Evolutionary conservation across 2,888 invertebrate species (phyloP).

Genomic region (Ochropleura leucogaster): DNA sequence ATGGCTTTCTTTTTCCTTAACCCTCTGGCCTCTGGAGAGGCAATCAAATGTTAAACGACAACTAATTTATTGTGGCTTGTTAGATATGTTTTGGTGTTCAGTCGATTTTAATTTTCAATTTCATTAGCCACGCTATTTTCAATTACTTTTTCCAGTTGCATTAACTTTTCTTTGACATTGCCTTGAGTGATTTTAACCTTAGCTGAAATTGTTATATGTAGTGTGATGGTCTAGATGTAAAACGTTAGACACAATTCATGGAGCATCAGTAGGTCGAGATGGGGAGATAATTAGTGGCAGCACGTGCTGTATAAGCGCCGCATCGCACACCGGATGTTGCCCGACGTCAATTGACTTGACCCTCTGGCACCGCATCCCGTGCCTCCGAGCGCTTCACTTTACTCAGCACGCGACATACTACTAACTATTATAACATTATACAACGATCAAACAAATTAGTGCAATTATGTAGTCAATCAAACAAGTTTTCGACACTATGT

Average conservation of each 20-base stretch:
- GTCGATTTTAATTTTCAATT: constrained; percentile 3
- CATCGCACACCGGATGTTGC: constrained; percentile 83
- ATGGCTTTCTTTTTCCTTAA: background rate
- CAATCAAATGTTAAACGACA: constrained; percentile 13
- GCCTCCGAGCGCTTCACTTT: constrained; percentile 73
- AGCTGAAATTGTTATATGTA: constrained; percentile 11
- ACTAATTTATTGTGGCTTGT: background rate
- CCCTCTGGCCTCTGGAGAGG: constrained; percentile 6
- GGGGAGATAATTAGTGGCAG: constrained; percentile 74
- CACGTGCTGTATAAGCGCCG: constrained; percentile 80
- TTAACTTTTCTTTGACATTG: background rate
- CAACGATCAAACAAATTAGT: constrained; percentile 52
- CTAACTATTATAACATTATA: constrained; percentile 58
- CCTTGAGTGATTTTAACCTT: background rate
- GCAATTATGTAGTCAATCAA: constrained; percentile 50
- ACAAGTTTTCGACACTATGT: constrained; percentile 43
- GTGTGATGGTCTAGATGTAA: constrained; percentile 13
- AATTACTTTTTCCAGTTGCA: constrained; percentile 15
- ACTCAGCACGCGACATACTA: constrained; percentile 75
- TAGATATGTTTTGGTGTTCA: background rate
- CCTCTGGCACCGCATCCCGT: constrained; percentile 85
- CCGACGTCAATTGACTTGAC: constrained; percentile 89
- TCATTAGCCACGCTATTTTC: constrained; percentile 1
- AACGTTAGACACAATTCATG: constrained; percentile 31
- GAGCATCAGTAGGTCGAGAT: constrained; percentile 59